phyloP scores from a whole-genome alignment of 30 jellyfish, hydroid and myxozoan genomes.

The Clytia hemisphaerica region DNA sequence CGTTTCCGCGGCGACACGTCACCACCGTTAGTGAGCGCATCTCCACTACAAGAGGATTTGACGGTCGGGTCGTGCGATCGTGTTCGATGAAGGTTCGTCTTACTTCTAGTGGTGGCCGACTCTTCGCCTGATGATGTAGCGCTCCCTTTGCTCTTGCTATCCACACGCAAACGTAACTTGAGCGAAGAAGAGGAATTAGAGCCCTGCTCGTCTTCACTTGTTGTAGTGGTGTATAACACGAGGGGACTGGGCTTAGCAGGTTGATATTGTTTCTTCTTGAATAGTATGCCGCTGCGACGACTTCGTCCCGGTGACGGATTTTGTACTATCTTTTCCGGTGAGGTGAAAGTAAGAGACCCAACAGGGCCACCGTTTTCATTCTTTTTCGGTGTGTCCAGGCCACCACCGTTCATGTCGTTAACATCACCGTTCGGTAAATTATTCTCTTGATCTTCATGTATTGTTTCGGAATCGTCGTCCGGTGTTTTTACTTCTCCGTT shows the following conservation, averaged over 20 bases:
- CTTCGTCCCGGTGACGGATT: constrained; percentile 98
- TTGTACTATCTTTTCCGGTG: constrained; percentile 8
- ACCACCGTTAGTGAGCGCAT: too few species aligned
- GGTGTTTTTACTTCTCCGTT: constrained; percentile 35
- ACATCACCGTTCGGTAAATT: not conserved
- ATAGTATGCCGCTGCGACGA: constrained; percentile 91
- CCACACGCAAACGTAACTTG: constrained; percentile 6
- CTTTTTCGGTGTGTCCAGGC: not conserved
- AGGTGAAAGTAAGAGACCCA: not conserved
- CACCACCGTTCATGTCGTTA: not conserved
- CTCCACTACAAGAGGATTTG: too few species aligned
- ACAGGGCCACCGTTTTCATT: not conserved
- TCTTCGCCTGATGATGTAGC: constrained; percentile 47
- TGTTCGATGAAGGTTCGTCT: not conserved
- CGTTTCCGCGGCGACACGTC: too few species aligned
- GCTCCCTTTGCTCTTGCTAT: constrained; percentile 25
- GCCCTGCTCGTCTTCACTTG: constrained; percentile 4
- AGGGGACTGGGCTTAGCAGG: constrained; percentile 77
- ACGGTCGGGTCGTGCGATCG: too few species aligned
- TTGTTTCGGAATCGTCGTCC: not conserved
- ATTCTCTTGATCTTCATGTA: not conserved
- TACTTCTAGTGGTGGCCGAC: constrained; percentile 19
- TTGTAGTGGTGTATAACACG: constrained; percentile 35
- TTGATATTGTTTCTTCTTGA: constrained; percentile 76
- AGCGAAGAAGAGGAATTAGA: constrained; percentile 6